Evolutionary conservation across 2,797 vertebrate species (phyloP).

Genomic region (Linurgus olivaceus): DNA sequence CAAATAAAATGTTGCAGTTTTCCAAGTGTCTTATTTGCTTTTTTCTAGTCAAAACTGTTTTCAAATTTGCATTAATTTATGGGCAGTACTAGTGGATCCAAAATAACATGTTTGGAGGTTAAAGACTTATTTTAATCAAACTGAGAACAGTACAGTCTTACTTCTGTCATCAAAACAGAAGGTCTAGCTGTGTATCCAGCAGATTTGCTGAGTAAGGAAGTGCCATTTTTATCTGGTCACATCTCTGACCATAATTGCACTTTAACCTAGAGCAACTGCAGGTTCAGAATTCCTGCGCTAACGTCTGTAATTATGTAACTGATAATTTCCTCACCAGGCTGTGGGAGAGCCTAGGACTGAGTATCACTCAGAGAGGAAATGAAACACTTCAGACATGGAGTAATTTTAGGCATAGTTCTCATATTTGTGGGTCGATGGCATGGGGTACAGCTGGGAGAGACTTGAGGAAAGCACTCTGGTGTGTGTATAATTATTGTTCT

Average conservation of each 20-base stretch:
- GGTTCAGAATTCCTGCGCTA: constrained; percentile 40
- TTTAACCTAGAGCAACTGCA: constrained; percentile 6
- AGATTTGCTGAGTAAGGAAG: constrained; percentile 50
- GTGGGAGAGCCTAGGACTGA: constrained; percentile 19
- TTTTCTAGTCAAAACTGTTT: background rate
- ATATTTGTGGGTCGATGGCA: background rate
- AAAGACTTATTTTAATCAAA: background rate
- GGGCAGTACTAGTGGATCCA: background rate
- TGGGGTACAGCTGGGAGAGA: constrained; percentile 30
- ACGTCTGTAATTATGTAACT: constrained; percentile 56
- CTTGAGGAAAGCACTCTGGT: background rate
- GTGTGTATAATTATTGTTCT: constrained; percentile 17
- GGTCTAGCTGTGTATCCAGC: background rate
- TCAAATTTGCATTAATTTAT: background rate
- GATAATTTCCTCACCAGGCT: constrained; percentile 46
- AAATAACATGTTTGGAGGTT: background rate
- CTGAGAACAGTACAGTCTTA: background rate
- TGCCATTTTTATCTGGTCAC: constrained; percentile 4
- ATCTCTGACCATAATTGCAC: constrained; percentile 9
- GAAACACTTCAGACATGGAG: constrained; percentile 30
- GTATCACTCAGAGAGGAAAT: constrained; percentile 63
- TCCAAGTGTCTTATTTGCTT: background rate
- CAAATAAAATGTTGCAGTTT: background rate
- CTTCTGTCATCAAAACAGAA: background rate
- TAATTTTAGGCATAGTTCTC: constrained; percentile 41